phyloP scores from a whole-genome alignment of 1,140 invertebrate species.

The Drosophila malerkotliana region DNA sequence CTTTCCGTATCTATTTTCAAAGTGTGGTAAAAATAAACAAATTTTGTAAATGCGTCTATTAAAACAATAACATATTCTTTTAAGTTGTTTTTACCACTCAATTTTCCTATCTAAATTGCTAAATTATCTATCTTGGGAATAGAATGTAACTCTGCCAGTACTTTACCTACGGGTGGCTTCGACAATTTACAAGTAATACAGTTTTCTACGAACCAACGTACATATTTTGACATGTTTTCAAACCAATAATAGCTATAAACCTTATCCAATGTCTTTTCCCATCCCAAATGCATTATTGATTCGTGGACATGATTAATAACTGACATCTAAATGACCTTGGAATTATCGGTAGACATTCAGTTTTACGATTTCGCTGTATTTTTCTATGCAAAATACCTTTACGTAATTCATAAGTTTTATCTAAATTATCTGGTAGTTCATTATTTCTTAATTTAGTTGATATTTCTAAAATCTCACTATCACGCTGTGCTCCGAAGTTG shows the following conservation, averaged over 20 bases:
- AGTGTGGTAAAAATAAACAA: too few relatives aligned
- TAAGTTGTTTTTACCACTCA: background rate
- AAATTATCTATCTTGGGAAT: background rate
- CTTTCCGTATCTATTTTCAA: too few relatives aligned
- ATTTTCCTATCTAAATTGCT: background rate
- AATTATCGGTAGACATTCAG: too few relatives aligned
- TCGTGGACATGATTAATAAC: too few relatives aligned
- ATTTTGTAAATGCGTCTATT: background rate
- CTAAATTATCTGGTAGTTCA: too few relatives aligned
- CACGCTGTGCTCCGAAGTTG: too few relatives aligned
- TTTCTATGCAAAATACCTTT: constrained; percentile 1
- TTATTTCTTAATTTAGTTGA: too few relatives aligned
- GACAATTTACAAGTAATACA: constrained; percentile 2
- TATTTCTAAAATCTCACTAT: too few relatives aligned
- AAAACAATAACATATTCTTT: background rate
- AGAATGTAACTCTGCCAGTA: background rate
- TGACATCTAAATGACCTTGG: too few relatives aligned
- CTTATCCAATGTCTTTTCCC: background rate
- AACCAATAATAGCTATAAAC: constrained; percentile 1
- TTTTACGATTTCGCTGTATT: background rate
- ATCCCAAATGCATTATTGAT: background rate
- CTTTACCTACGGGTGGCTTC: constrained; percentile 2
- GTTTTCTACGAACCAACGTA: background rate
- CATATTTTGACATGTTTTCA: constrained; percentile 2
- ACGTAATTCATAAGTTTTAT: constrained; percentile 1